Percentiles rank a stretch among this genome's conserved stretches.
These are phyloP conservation scores for Cryptoblepharus egeriae DNA, from an alignment of 2,797 vertebrate genomes.

Conservation along the genomic window DNA sequence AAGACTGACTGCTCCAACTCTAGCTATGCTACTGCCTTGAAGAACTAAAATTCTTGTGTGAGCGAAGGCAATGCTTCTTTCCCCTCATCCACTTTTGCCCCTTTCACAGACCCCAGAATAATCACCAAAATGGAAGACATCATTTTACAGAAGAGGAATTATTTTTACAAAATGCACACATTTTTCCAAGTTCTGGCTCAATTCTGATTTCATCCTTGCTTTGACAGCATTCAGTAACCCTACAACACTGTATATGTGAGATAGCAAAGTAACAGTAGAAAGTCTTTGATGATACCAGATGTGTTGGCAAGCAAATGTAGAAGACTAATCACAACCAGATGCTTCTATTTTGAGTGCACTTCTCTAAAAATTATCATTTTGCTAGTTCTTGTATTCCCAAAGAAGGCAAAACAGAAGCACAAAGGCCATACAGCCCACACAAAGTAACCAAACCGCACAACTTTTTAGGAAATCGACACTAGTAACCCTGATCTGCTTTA, in stretches of 20 bases:
- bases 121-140: background rate
- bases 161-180: too few species aligned
- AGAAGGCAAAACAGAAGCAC: background rate
- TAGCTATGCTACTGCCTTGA: too few species aligned
- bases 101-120: background rate
- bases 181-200: background rate
- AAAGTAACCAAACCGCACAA: background rate
- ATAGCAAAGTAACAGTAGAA: background rate
- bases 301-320: background rate
- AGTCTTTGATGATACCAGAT: background rate
- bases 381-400: background rate
- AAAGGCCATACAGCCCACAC: background rate
- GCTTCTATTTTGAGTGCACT: background rate
- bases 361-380: background rate
- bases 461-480: background rate
- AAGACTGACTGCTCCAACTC: too few species aligned
- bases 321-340: slow-evolving; percentile 11
- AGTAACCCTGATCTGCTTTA: background rate
- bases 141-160: too few species aligned
- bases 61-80: background rate
- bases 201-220: background rate
- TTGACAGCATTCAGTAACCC: background rate
- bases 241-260: background rate
- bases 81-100: background rate
- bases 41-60: background rate